Conservation (phyloP, 2,888 invertebrate genomes). For the Altica lythri region DNA sequence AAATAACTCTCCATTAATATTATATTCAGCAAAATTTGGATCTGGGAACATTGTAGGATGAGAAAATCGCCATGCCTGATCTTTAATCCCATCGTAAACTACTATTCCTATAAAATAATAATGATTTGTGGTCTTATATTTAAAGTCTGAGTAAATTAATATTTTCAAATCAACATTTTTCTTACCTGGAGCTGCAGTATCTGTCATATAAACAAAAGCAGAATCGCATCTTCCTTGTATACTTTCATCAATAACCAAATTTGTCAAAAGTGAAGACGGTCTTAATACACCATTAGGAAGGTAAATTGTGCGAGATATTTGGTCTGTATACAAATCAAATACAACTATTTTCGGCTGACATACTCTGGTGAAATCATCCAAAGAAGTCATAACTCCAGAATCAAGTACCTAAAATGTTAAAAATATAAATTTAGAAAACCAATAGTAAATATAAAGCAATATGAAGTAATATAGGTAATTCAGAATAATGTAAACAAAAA, state of each 20-base stretch:
- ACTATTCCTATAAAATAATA: constrained; percentile 56
- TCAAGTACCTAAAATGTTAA: constrained; percentile 78
- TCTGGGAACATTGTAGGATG: constrained; percentile 87
- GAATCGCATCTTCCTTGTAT: constrained; percentile 72
- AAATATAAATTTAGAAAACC: no score
- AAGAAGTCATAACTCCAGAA: constrained; percentile 73
- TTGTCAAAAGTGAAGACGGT: constrained; percentile 77
- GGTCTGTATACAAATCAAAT: constrained; percentile 76
- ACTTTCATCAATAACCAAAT: constrained; percentile 77
- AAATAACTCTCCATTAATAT: constrained; percentile 70
- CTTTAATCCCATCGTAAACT: constrained; percentile 72
- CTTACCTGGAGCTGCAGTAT: constrained; percentile 79
- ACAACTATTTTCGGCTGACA: constrained; percentile 83
- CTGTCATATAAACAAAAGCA: constrained; percentile 78
- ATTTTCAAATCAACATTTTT: not conserved
- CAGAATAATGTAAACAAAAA: no score
- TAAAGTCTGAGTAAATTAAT: not conserved
- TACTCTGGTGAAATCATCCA: constrained; percentile 68
- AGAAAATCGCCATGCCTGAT: constrained; percentile 78
- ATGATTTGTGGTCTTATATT: not conserved
- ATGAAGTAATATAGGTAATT: no score
- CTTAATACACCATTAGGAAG: constrained; percentile 76
- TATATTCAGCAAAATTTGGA: constrained; percentile 76
- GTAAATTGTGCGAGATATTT: constrained; percentile 69
- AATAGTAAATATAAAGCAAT: no score